phyloP scores from a whole-genome alignment of 2,888 invertebrate species.

The Incurvaria masculella region DNA sequence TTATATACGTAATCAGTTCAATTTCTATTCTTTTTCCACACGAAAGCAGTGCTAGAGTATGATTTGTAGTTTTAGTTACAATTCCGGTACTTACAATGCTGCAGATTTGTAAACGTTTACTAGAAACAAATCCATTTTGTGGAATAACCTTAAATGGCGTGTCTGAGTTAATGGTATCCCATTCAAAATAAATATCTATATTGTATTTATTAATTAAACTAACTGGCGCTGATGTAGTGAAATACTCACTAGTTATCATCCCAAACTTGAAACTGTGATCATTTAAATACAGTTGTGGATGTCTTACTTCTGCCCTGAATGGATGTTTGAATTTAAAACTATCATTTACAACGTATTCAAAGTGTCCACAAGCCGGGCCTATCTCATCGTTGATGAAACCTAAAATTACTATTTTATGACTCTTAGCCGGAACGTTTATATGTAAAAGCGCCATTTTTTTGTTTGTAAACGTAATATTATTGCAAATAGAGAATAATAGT shows the following conservation, averaged over 20 bases:
- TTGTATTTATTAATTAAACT: conserved; percentile 38
- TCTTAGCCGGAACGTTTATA: conserved; percentile 26
- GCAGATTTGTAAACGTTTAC: conserved; percentile 33
- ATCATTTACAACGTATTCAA: conserved; percentile 33
- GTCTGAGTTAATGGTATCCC: conserved; percentile 31
- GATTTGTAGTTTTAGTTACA: conserved; percentile 33
- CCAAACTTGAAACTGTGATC: conserved; percentile 41
- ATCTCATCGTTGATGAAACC: conserved; percentile 27
- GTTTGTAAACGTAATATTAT: conserved; percentile 29
- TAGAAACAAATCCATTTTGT: conserved; percentile 28
- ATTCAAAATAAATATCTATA: conserved; percentile 29
- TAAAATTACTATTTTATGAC: conserved; percentile 23
- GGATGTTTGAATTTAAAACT: conserved; percentile 31
- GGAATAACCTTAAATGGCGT: conserved; percentile 41
- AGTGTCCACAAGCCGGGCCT: conserved; percentile 28
- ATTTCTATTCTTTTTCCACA: conserved; percentile 13
- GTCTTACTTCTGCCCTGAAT: conserved; percentile 30
- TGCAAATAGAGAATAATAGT: too few relatives aligned
- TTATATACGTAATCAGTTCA: conserved; percentile 34
- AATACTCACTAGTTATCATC: conserved; percentile 41
- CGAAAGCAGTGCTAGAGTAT: not conserved
- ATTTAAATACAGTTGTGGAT: conserved; percentile 28
- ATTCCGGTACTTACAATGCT: conserved; percentile 33
- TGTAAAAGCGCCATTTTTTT: conserved; percentile 21
- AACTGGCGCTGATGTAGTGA: conserved; percentile 36